Conservation (phyloP, 2,113 vertebrate genomes). For the Ciconia boyciana region DNA sequence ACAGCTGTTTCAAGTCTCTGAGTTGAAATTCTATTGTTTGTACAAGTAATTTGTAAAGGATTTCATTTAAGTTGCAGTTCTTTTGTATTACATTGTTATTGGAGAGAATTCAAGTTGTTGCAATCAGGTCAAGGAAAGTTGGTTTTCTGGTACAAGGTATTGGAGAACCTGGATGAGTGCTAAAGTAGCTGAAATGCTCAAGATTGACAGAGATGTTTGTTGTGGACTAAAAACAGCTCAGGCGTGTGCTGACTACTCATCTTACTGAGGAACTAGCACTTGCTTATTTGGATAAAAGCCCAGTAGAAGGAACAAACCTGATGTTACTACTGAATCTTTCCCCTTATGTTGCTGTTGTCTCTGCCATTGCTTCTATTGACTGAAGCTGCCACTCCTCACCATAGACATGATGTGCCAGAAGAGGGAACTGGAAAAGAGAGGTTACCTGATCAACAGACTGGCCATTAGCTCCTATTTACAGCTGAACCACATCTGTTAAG, state of each 20-base stretch:
- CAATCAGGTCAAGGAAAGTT: neutral
- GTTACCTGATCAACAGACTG: neutral
- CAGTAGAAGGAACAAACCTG: neutral
- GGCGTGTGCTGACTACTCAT: neutral
- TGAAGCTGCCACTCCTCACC: neutral
- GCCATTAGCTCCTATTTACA: neutral
- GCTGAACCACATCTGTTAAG: neutral
- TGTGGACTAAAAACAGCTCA: neutral
- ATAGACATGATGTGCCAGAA: neutral
- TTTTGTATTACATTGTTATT: neutral
- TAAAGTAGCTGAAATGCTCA: neutral
- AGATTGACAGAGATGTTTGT: slow-evolving; percentile 5
- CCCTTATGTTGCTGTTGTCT: neutral
- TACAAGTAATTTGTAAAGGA: neutral
- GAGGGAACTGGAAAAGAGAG: neutral
- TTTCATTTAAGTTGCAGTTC: neutral
- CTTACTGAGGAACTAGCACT: slow-evolving; percentile 15
- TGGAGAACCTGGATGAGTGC: neutral
- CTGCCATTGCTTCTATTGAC: neutral
- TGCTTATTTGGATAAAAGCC: slow-evolving; percentile 16
- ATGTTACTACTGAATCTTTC: neutral
- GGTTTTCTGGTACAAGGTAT: neutral
- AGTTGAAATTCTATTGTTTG: neutral
- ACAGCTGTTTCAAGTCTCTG: neutral
- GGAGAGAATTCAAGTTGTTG: neutral